Base-by-base conservation (phyloP, 2,113 vertebrate genomes). In the Apus apus region DNA sequence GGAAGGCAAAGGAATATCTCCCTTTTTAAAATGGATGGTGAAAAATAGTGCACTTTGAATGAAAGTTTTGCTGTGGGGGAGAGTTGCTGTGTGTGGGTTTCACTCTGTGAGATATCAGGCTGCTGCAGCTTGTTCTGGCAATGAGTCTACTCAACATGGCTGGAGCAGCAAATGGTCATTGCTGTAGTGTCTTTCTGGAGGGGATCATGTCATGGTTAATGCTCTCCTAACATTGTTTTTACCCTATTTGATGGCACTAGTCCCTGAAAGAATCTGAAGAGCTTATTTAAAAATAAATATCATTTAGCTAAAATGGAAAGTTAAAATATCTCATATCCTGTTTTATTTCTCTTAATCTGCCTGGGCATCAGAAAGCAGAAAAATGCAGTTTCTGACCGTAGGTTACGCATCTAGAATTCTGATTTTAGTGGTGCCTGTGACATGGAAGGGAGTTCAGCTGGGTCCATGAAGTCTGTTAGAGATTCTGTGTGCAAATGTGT, bases 41-140 rank as follows among this genome's bases (percentile, higher is more conserved):
- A 48, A 58, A 71, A 81, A 26, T 2, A 32, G 8, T 54, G 58
- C 16, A 17, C 22, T 75, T 50, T 32, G 34, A 65, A 73, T 25
- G 2, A 29, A 93, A 62, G 18, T 46, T 88, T 70, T 82, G 14
- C 30, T 38, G 26, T 67, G 53, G 62, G 23, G 26, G n/a, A 81
- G 26, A 87, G 40, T 6, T 1, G 0, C 8, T 57, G 26, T 51
- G 40, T 12, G 8, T 1, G 20, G 22, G 6, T 4, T 23, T 70
- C n/a, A 22, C 16, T 43, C 17, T 12, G 6, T 32, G 50, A 57
- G 36, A 46, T 20, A 14, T 62, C 70, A 48, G 50, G 57, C 36
- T 58, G 11, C 48, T 60, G 45, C 29, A 60, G 26, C 21, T 87
- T 64, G 9, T 54, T 61, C 45, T 87, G 84, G 7, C 11, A 40